Conservation (phyloP, 2,113 vertebrate species). For the Corythornis cristatus region DNA sequence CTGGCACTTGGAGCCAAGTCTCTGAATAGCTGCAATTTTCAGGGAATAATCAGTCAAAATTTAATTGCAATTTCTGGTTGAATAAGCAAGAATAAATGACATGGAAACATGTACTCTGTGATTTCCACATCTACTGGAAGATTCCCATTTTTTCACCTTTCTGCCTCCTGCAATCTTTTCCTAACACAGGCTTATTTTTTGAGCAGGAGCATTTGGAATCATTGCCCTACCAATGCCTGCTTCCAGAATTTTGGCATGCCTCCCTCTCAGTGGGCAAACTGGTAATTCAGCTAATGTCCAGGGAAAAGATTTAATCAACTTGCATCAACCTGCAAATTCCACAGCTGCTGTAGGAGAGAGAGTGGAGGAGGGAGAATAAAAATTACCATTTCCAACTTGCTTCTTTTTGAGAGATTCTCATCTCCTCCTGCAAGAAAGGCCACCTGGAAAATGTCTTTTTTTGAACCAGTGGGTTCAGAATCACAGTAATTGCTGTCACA, state of each 20-base stretch:
- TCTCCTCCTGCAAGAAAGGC: neutral
- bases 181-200: neutral
- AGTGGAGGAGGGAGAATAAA: neutral
- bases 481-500: rapidly evolving
- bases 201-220: neutral
- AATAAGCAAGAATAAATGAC: conserved; percentile 33
- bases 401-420: neutral
- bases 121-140: neutral
- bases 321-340: neutral
- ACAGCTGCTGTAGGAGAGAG: neutral
- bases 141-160: neutral
- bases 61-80: conserved; percentile 47
- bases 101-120: neutral
- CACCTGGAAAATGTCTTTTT: neutral
- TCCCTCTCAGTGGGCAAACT: neutral
- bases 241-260: neutral
- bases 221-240: neutral
- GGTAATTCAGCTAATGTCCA: neutral
- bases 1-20: neutral
- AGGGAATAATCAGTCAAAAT: conserved; percentile 31
- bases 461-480: neutral
- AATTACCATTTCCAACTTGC: neutral
- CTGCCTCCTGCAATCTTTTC: neutral
- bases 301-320: neutral
- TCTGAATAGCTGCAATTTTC: conserved; percentile 28